A percentile compares a stretch with the other conserved stretches of the same genome.
Evolutionary conservation across 2,888 invertebrate species (phyloP).

Genomic region (Fragum sueziense): DNA sequence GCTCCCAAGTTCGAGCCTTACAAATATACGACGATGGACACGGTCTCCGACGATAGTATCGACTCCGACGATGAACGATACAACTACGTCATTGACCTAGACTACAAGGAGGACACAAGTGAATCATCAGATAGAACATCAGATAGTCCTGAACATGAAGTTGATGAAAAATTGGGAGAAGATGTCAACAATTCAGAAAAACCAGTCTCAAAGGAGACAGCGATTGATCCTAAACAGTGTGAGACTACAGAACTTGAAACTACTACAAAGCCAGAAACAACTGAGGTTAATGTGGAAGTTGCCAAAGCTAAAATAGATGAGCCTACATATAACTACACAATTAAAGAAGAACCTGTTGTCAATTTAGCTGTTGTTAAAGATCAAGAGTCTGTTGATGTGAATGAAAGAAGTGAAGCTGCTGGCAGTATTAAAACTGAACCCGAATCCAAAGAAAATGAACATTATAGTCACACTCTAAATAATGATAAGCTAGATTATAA

Average conservation of each 20-base stretch:
- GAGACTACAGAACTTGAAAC: no score
- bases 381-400: neutral
- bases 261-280: no score
- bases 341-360: neutral
- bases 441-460: neutral
- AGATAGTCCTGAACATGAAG: neutral
- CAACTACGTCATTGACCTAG: slow-evolving; percentile 14
- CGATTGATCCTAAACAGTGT: no score
- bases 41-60: neutral
- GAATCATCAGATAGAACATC: neutral
- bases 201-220: no score
- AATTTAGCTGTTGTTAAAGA: neutral
- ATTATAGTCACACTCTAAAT: neutral
- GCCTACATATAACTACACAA: neutral
- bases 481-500: neutral
- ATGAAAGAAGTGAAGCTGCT: no score
- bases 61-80: slow-evolving; percentile 10
- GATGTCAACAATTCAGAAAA: neutral
- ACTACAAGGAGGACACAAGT: neutral
- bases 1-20: slow-evolving; percentile 5
- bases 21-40: neutral
- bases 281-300: no score
- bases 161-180: neutral
- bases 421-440: no score
- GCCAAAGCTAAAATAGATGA: neutral